These are phyloP conservation scores for Mesocentrotus franciscanus DNA, from an alignment of 53 echinoderm and acorn worm genomes.

Conservation along the genomic window DNA sequence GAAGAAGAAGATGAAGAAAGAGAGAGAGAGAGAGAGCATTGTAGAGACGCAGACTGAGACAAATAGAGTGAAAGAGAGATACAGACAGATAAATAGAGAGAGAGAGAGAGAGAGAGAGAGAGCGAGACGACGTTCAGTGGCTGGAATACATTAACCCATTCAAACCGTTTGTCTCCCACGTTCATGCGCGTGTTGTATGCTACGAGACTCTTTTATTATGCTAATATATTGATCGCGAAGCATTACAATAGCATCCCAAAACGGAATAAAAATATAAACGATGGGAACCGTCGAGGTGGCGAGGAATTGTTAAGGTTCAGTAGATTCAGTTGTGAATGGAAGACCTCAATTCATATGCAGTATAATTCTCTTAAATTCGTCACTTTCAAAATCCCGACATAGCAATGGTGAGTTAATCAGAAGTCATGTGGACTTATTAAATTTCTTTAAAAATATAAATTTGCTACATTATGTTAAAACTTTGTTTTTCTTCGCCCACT, in stretches of 20 bases:
- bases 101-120: neutral
- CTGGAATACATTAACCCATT: neutral
- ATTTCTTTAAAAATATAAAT: too few relatives aligned
- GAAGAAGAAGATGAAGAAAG: too few relatives aligned
- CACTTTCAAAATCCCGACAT: too few relatives aligned
- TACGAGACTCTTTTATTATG: neutral
- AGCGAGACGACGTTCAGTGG: neutral
- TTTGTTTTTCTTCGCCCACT: too few relatives aligned
- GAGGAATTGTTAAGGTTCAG: neutral
- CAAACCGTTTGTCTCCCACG: slow-evolving; percentile 45
- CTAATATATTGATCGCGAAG: slow-evolving; percentile 15
- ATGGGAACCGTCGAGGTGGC: neutral
- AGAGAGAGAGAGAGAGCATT: too few relatives aligned
- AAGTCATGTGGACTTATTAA: too few relatives aligned
- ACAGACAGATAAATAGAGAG: neutral
- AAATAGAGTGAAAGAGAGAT: too few relatives aligned
- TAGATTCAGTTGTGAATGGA: neutral
- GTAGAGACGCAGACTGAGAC: too few relatives aligned
- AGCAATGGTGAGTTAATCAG: too few relatives aligned
- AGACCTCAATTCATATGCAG: too few relatives aligned
- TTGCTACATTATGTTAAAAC: too few relatives aligned
- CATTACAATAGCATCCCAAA: neutral
- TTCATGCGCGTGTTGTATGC: neutral
- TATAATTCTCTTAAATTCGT: too few relatives aligned
- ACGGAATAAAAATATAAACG: slow-evolving; percentile 19